Percentiles rank a stretch among this genome's conserved stretches.
Conservation (phyloP, 2,888 invertebrate species). For the Nowickia ferox region DNA sequence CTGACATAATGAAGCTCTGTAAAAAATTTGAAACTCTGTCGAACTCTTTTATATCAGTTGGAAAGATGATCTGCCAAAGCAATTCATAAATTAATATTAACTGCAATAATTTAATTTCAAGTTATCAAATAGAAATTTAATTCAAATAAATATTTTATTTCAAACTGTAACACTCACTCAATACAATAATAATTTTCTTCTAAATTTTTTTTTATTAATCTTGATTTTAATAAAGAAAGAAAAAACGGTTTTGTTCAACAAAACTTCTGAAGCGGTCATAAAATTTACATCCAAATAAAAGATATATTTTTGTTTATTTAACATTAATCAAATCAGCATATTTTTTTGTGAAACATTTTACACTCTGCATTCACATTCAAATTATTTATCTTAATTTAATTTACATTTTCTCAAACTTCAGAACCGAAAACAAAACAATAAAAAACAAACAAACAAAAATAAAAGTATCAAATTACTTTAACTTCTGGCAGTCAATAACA, state of each 20-base stretch:
- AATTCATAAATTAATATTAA: no score
- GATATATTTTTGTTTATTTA: background rate
- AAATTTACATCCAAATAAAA: background rate
- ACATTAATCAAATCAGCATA: constrained; percentile 57
- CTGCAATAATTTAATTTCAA: no score
- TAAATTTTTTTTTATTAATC: background rate
- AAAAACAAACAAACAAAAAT: constrained; percentile 8
- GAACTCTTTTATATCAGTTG: no score
- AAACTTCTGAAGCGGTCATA: constrained; percentile 13
- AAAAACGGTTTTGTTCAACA: constrained; percentile 5
- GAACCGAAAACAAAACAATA: constrained; percentile 46
- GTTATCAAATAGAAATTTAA: no score
- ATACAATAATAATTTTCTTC: background rate
- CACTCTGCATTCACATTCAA: constrained; percentile 34
- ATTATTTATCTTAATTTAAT: constrained; percentile 51
- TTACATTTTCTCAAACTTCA: constrained; percentile 31
- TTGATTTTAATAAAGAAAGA: background rate
- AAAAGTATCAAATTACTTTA: constrained; percentile 64
- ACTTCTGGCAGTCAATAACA: constrained; percentile 17
- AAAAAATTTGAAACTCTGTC: no score
- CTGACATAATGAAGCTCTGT: no score
- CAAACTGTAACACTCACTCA: background rate
- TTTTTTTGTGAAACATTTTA: constrained; percentile 41
- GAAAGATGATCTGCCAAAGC: no score
- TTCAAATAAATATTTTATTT: background rate